These are phyloP conservation scores for Agriopis marginaria DNA, from an alignment of 2,888 invertebrate genomes.

Conservation along the genomic window DNA sequence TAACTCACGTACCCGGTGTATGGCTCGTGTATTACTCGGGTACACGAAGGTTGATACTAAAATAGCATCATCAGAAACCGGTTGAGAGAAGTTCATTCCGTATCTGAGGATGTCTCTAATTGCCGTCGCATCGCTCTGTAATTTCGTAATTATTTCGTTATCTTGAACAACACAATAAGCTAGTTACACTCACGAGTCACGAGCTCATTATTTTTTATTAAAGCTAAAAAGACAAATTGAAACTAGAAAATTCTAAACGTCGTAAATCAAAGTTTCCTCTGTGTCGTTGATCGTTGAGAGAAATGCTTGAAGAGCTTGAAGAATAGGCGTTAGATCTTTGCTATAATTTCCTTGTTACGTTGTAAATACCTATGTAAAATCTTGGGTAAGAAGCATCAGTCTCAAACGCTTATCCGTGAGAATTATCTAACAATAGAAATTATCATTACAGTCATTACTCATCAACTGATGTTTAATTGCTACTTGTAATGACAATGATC, in stretches of 20 bases:
- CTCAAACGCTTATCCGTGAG: conserved; percentile 59
- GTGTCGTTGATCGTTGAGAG: conserved; percentile 18
- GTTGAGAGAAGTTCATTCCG: conserved; percentile 40
- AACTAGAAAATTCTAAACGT: conserved; percentile 11
- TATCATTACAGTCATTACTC: conserved; percentile 57
- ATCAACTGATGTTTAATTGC: conserved; percentile 51
- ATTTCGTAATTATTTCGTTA: conserved; percentile 47
- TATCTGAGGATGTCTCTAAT: conserved; percentile 44
- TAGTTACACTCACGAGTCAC: conserved; percentile 28
- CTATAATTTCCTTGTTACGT: conserved; percentile 51
- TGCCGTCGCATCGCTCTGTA: conserved; percentile 44
- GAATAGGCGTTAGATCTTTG: conserved; percentile 11
- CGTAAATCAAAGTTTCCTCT: conserved; percentile 15
- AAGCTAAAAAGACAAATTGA: conserved; percentile 7
- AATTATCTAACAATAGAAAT: conserved; percentile 62
- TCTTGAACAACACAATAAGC: conserved; percentile 45
- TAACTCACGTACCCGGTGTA: conserved; percentile 27
- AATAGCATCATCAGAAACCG: conserved; percentile 44
- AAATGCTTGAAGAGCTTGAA: conserved; percentile 4
- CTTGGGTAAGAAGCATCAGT: conserved; percentile 38
- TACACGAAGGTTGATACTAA: conserved; percentile 39
- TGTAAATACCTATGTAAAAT: conserved; percentile 50
- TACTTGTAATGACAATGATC: conserved; percentile 61
- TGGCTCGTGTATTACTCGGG: conserved; percentile 15
- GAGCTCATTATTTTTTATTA: conserved; percentile 23